Evolutionary conservation across 1,140 invertebrate species (phyloP), one percentile per base, ranked within the genome.

Genomic region (Reticulitermes speratus): DNA sequence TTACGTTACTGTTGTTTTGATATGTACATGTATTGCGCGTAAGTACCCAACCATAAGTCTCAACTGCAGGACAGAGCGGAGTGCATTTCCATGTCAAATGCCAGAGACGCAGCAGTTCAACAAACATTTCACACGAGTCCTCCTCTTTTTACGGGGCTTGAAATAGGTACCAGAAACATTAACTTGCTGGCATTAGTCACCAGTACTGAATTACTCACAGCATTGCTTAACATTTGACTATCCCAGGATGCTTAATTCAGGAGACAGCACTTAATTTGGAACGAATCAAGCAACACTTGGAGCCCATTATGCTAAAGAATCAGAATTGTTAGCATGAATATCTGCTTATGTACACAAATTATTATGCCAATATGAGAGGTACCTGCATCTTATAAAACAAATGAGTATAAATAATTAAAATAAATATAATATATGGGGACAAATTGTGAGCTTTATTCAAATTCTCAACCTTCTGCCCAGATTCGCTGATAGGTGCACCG

Each of bases 71-170:
- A 55, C 16, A 55, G 52, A 55, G 14, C 14, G 52, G 65, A 75
- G 65, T 75, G 65, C 65, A 75, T 75, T 75, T 75, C 65, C 65
- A 75, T 75, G 65, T 75, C 65, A 75, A 75, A 25, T 75, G 65
- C 65, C 65, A 75, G 52, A 55, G 52, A 21, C 52, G 52, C 19
- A 55, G 52, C 52, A 21, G 25, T 30, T 75, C 65, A 75, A 75
- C 65, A 75, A 75, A 75, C 65, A 75, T 8, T 75, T 75, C 65
- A 75, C 65, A 14, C 65, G 3, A 75, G 65, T n/a, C 65, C 65
- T 75, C 25, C 25, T 75, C 25, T 75, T 75, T 75, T 75, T 75
- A 75, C n/a, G n/a, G 25, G n/a, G 25, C 65, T 55, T 21, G 52
- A 55, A 48, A 65, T 21, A 65, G 16, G 14, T 8, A 65, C 59